Conservation (phyloP, 2,113 vertebrate species). For the Gasterosteus nipponicus region DNA sequence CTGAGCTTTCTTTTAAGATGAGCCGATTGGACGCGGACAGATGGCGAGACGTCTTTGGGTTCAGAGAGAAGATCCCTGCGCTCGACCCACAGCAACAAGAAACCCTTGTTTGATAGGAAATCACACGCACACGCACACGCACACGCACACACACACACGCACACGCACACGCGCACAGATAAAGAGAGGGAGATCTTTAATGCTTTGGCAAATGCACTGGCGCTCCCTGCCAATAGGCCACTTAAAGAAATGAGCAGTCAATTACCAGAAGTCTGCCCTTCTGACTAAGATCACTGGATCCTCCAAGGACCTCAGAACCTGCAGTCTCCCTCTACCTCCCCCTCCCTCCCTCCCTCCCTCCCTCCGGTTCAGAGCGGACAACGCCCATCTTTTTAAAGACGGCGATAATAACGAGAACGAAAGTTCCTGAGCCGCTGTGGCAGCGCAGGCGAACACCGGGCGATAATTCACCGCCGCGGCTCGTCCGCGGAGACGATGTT, state of each 20-base stretch:
- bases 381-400: conserved; percentile 31
- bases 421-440: conserved; percentile 15
- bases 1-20: conserved; percentile 43
- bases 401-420: conserved; percentile 13
- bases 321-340: neutral
- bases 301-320: conserved; percentile 19
- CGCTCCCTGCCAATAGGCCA: conserved; percentile 78
- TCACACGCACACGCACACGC: conserved; percentile 33
- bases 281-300: conserved; percentile 58
- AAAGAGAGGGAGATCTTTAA: conserved; percentile 70
- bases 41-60: conserved; percentile 16
- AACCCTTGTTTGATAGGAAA: conserved; percentile 37
- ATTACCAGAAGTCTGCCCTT: conserved; percentile 77
- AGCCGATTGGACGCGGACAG: conserved; percentile 19
- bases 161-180: conserved; percentile 28
- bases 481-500: conserved; percentile 20
- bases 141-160: conserved; percentile 3
- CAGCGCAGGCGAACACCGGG: neutral
- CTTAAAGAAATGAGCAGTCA: conserved; percentile 84
- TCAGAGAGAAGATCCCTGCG: conserved; percentile 24
- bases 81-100: conserved; percentile 20
- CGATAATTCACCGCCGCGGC: conserved; percentile 12
- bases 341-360: neutral
- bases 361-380: neutral
- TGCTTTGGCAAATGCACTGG: conserved; percentile 66